These are phyloP conservation scores for Channa striata DNA, from an alignment of 2,797 vertebrate species.

Conservation along the genomic window DNA sequence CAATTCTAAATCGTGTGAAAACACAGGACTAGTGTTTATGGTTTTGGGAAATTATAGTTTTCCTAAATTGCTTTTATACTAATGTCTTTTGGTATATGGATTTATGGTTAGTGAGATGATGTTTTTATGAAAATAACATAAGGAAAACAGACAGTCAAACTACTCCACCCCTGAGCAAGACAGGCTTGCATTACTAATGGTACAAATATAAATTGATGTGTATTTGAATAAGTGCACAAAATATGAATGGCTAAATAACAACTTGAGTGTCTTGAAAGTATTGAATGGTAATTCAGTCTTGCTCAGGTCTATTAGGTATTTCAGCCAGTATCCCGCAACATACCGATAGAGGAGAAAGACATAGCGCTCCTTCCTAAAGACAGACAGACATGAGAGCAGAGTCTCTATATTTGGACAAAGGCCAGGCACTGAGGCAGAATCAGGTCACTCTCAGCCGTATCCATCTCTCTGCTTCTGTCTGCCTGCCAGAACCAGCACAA, in stretches of 20 bases:
- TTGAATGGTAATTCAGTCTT: slow-evolving; percentile 2
- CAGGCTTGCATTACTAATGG: neutral
- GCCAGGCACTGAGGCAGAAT: slow-evolving; percentile 80
- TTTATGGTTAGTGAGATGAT: too few relatives aligned
- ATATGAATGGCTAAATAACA: neutral
- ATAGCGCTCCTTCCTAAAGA: slow-evolving; percentile 64
- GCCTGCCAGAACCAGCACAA: slow-evolving; percentile 79
- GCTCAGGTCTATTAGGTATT: slow-evolving; percentile 31
- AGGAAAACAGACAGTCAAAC: neutral
- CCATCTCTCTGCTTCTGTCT: slow-evolving; percentile 76
- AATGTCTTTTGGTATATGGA: too few relatives aligned
- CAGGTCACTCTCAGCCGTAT: slow-evolving; percentile 83
- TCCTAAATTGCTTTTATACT: too few relatives aligned
- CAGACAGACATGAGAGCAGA: slow-evolving; percentile 68
- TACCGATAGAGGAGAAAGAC: slow-evolving; percentile 42
- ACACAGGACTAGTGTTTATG: too few relatives aligned
- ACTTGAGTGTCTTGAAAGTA: slow-evolving; percentile 9
- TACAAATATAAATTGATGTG: neutral
- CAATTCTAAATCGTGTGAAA: too few relatives aligned
- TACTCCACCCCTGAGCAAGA: neutral
- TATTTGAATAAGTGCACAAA: neutral
- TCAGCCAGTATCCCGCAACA: slow-evolving; percentile 39
- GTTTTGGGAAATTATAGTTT: too few relatives aligned
- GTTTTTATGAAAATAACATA: too few relatives aligned
- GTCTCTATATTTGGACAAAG: slow-evolving; percentile 72